Base-by-base conservation (phyloP, 2,888 invertebrate genomes). In the Dynastes tityus region DNA sequence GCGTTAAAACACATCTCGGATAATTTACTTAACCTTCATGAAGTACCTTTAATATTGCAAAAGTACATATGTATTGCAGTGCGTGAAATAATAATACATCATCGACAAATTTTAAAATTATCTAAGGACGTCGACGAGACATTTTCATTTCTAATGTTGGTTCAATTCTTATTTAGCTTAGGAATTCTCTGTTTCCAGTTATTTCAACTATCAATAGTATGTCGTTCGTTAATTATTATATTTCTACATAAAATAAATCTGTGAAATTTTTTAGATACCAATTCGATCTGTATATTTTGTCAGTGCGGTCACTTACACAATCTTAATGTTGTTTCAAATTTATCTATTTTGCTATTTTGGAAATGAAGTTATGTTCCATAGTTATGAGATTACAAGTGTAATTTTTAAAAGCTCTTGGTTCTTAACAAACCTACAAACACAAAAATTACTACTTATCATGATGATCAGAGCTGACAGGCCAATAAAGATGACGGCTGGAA, bases 131-230 rank as follows among this genome's bases (percentile, higher is more conserved):
- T 77, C 70, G 82, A 82, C 53, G 70, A 79, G 2, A 80, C 78
- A 1, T 82, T 82, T 64, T 78, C 64, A 11, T 55, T 73, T 9
- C 27, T 82, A 8, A 73, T 81, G 61, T 74, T 82, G n/a, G 68
- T 79, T 16, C 79, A 81, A 27, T 81, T 82, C 51, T 76, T 82
- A 27, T 80, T 80, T 49, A 80, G 77, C 67, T 64, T 82, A 9
- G 51, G 77, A 8, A 53, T 75, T n/a, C 22, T 82, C 2, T 82
- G 82, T 67, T 80, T 81, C 51, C 79, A 76, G n/a, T 75, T 82
- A 13, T 82, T 81, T 77, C 82, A 82, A 71, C 78, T 80, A 11
- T 80, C 81, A 22, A 68, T 82, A 64, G 82, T 82, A 79, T 76
- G 79, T 55, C 3, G 22, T 55, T 45, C 29, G 2, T 29, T n/a